These are phyloP conservation scores for Atrina japonica DNA, from an alignment of 2,888 invertebrate genomes.

Conservation along the genomic window DNA sequence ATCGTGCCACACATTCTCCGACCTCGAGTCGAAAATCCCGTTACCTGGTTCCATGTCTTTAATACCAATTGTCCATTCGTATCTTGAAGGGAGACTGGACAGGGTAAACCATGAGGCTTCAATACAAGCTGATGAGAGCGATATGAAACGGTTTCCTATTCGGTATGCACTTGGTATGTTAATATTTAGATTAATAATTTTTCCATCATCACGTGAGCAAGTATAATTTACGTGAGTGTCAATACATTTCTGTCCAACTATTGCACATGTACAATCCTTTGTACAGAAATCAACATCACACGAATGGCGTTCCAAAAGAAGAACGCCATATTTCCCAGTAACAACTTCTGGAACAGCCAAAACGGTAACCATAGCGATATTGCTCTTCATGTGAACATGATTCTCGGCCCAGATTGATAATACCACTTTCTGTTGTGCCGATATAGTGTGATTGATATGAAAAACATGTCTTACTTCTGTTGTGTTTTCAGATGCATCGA, in stretches of 20 bases:
- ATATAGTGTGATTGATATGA: too few relatives aligned
- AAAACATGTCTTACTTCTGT: not conserved
- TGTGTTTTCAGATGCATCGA: too few relatives aligned
- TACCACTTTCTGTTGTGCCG: not conserved
- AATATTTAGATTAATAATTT: not conserved
- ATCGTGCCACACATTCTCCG: slow-evolving; percentile 23
- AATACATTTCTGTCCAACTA: slow-evolving; percentile 16
- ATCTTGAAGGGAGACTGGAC: not conserved
- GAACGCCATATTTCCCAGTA: not conserved
- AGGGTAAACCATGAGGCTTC: not conserved
- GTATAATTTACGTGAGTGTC: not conserved
- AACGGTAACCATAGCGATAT: not conserved
- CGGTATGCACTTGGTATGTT: not conserved
- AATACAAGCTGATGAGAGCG: not conserved
- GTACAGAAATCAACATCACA: slow-evolving; percentile 4
- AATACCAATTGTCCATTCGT: slow-evolving; percentile 23
- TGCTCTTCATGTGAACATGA: not conserved
- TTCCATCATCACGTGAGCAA: not conserved
- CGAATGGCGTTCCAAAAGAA: slow-evolving; percentile 2
- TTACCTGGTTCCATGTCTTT: not conserved
- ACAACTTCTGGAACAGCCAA: not conserved
- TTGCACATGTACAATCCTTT: slow-evolving; percentile 7
- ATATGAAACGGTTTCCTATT: not conserved
- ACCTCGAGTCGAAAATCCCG: slow-evolving; percentile 11
- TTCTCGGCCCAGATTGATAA: slow-evolving; percentile 2